Evolutionary conservation across 2,113 vertebrate genomes (phyloP), one percentile per base, ranked within the genome.

Genomic region (Festucalex cinctus): DNA sequence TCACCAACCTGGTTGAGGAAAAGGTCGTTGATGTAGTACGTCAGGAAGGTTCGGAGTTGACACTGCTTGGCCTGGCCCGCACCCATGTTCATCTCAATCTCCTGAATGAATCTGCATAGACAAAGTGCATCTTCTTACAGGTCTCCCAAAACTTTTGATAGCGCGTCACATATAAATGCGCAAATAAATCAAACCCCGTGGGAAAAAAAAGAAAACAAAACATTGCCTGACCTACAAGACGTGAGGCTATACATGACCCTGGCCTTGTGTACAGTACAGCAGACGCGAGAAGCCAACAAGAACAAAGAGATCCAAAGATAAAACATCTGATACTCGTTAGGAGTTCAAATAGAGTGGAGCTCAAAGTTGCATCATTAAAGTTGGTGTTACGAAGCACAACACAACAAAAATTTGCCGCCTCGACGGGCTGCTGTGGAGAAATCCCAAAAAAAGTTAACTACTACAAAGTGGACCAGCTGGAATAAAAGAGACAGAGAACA

Each of bases 1-100:
- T 67, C 22, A 73, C 84, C 57, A 1, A 98, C 97, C 80, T 99
- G 97, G 79, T 83, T 94, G 73, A 99, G 95, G 87, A 99, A 99
- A 84, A 98, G 94, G 84, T 94, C 95, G 64, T 98, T 98, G 92
- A 99, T 98, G 90, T 99, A 99, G 81, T 94, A 76, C 10, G 96
- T 98, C 83, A 99, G 96, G 87, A 99, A 99, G 60, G 95, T 94
- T 1, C 94, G 85, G 22, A 99, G 94, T 0, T 97, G 95, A 71
- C 97, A 98, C 88, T 99, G 97, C 75, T 98, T 98, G 76, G 87
- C 85, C n/a, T 94, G 94, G 41, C 93, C 91, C 16, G 95, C 90
- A 16, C 94, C 95, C 91, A 98, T 91, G 80, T 92, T 95, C 0
- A 90, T 83, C 82, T 99, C 97, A 7, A 98, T 93, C 90, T 98